Base-by-base conservation (phyloP, 2,113 vertebrate species). In the Pholis gunnellus region DNA sequence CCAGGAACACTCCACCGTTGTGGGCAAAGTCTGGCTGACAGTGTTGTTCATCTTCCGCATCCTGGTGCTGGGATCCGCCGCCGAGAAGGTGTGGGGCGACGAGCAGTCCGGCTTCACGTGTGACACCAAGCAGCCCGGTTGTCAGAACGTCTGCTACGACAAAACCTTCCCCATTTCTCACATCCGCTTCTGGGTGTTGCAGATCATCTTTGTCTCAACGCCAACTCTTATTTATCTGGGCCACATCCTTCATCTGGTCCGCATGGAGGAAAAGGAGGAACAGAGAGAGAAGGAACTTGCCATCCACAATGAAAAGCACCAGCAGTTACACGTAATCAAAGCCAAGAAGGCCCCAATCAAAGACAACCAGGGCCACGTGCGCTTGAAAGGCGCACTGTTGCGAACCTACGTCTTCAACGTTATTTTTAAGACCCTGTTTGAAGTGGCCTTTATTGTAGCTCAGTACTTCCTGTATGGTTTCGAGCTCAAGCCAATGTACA, bases 161-260 rank as follows among this genome's bases (percentile, higher is more conserved):
- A 94, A 94, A 72, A 97, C 97, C 79, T 97, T 97, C 91, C 97
- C 96, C 50, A 97, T 98, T 87, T 98, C 97, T 46, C 97, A 97
- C 90, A 97, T 97, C 38, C 96, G 95, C 86, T 97, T 98, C 95
- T 98, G 97, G 96, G 97, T 97, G 79, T 95, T 97, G 94, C 97
- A 97, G 94, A 98, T 98, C 94, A 97, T 97, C 88, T 97, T 97
- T 0, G 93, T 98, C 82, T 98, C 96, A 34, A 96, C 96, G 0
- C 97, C 97, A 7, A 97, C 96, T 7, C 96, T 97, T 0, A 95
- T 98, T 78, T 97, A 97, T 87, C 89, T 97, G 91, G 97, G 97
- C 44, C 97, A 97, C 91, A 96, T 97, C 86, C 93, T 97, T 60
- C 97, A 97, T 75, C 94, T 97, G 82, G 95, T 97, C 48, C 96